Percentiles rank a stretch among this genome's conserved stretches.
These are phyloP conservation scores for Volucella zonaria DNA, from an alignment of 2,888 invertebrate genomes.

Conservation along the genomic window DNA sequence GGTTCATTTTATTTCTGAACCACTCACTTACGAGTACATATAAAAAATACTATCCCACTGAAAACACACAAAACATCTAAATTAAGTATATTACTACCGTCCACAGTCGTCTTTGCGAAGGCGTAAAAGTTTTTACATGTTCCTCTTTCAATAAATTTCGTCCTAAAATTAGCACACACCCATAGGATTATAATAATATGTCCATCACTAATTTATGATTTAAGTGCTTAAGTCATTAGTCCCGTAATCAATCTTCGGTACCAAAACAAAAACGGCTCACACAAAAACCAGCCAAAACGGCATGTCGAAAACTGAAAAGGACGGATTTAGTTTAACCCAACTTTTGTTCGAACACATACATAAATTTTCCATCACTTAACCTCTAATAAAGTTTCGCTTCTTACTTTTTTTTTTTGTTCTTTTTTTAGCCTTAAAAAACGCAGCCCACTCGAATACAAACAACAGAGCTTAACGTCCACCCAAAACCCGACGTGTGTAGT, in stretches of 20 bases:
- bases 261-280: not conserved
- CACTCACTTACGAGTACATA: no score
- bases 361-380: slow-evolving; percentile 29
- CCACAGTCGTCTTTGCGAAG: no score
- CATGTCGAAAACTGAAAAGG: slow-evolving; percentile 27
- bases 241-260: slow-evolving; percentile 37
- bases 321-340: slow-evolving; percentile 37
- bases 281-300: slow-evolving; percentile 7
- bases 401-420: slow-evolving; percentile 2
- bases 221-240: slow-evolving; percentile 43
- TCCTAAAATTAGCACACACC: slow-evolving; percentile 43
- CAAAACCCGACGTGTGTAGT: slow-evolving; percentile 18
- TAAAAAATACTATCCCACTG: no score
- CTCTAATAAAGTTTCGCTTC: slow-evolving; percentile 32
- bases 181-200: slow-evolving; percentile 1
- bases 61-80: no score
- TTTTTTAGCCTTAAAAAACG: slow-evolving; percentile 35
- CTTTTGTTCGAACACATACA: slow-evolving; percentile 28
- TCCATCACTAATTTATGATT: slow-evolving; percentile 41
- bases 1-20: no score
- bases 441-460: slow-evolving; percentile 30
- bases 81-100: no score
- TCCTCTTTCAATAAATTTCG: not conserved
- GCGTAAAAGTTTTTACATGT: no score
- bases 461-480: slow-evolving; percentile 16